A percentile compares a stretch with the other conserved stretches of the same genome.
phyloP scores from a whole-genome alignment of 2,113 vertebrate genomes.

The Pitta sordida region DNA sequence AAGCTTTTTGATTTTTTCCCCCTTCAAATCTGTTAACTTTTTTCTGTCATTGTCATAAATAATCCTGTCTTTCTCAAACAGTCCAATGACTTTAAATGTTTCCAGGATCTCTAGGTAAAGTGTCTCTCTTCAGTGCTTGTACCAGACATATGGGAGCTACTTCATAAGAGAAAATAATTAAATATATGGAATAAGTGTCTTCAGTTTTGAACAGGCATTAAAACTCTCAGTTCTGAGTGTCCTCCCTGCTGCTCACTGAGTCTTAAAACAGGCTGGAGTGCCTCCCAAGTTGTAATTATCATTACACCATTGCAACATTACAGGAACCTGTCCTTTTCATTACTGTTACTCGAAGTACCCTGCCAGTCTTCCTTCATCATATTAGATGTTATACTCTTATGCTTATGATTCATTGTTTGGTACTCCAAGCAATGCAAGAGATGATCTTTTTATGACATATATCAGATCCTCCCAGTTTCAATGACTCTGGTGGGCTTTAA shows the following conservation, averaged over 20 bases:
- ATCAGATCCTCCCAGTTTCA: neutral
- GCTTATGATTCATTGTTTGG: neutral
- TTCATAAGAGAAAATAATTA: neutral
- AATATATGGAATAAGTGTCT: neutral
- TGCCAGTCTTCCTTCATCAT: neutral
- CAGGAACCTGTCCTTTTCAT: neutral
- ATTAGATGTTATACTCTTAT: neutral
- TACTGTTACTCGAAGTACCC: neutral
- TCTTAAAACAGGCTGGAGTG: neutral
- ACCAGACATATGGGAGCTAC: neutral
- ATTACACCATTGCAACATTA: neutral
- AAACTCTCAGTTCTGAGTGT: neutral
- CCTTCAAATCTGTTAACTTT: neutral
- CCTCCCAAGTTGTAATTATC: neutral
- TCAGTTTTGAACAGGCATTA: neutral
- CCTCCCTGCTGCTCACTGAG: neutral
- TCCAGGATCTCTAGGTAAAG: neutral
- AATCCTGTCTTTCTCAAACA: neutral
- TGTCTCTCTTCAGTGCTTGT: neutral
- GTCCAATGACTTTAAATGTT: neutral
- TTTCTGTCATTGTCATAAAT: neutral
- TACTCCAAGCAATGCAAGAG: neutral
- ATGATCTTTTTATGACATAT: neutral
- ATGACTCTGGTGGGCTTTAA: neutral
- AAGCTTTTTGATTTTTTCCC: neutral